These are phyloP conservation scores for Stichodactyla mertensii DNA, from an alignment of 64 coral and sea anemone genomes.

Conservation along the genomic window DNA sequence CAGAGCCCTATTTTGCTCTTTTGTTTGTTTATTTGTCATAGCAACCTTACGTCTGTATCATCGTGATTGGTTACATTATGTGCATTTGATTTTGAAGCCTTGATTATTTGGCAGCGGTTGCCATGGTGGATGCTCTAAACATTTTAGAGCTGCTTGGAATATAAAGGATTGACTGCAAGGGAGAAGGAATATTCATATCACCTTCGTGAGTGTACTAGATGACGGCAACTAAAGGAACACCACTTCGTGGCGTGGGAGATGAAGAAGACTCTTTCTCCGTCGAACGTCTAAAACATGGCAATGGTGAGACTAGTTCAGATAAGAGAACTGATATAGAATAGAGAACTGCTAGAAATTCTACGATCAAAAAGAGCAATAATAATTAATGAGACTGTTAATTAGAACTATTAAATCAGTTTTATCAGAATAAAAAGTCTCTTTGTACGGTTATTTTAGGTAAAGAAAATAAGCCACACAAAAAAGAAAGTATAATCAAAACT, in stretches of 20 bases:
- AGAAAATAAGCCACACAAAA: no score
- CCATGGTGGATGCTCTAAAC: not conserved
- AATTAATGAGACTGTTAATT: no score
- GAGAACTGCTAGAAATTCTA: no score
- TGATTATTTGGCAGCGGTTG: not conserved
- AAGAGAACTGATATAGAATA: no score
- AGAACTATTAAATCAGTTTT: no score
- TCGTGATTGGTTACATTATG: not conserved
- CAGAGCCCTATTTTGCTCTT: not conserved
- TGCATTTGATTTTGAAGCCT: not conserved
- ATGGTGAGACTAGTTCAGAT: not conserved
- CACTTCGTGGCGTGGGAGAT: not conserved
- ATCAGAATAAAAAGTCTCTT: no score
- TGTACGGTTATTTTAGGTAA: no score
- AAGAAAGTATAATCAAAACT: not conserved
- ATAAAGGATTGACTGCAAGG: not conserved
- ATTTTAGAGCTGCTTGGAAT: not conserved
- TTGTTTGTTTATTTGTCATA: not conserved
- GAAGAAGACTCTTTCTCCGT: not conserved
- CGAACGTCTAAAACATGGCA: not conserved
- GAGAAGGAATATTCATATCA: not conserved
- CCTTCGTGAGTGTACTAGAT: not conserved
- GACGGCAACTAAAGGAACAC: not conserved
- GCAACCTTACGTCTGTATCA: not conserved
- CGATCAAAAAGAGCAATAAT: no score